Conservation (phyloP, 2,888 invertebrate species). For the Ramazzottius varieornatus region DNA sequence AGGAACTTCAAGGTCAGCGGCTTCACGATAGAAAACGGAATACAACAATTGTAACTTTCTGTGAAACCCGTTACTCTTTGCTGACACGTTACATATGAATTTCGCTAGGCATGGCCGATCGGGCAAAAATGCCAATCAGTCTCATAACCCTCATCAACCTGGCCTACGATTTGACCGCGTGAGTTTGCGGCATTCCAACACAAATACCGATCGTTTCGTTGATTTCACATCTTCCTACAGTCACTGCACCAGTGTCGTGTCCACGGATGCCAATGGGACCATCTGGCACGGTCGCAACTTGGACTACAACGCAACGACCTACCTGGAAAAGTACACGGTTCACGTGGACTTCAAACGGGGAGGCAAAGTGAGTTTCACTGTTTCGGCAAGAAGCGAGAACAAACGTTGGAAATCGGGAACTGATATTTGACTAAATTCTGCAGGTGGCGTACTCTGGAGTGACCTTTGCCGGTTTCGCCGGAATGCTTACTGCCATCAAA, state of each 20-base stretch:
- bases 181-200: not conserved
- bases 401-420: no score
- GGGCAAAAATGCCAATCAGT: not conserved
- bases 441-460: constrained; percentile 19
- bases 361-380: constrained; percentile 13
- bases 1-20: no score
- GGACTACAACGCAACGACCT: constrained; percentile 19
- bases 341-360: constrained; percentile 20
- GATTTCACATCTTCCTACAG: constrained; percentile 9
- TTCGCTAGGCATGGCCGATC: not conserved
- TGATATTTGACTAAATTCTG: not conserved
- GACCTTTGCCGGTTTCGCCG: constrained; percentile 21
- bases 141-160: not conserved
- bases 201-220: not conserved
- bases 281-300: constrained; percentile 23
- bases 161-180: not conserved
- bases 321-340: constrained; percentile 21
- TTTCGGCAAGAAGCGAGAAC: no score
- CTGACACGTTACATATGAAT: no score
- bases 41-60: no score
- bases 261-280: constrained; percentile 16
- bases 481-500: constrained; percentile 20
- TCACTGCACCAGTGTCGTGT: constrained; percentile 23
- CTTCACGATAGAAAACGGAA: no score
- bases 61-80: no score